A percentile compares a stretch with the other conserved stretches of the same genome.
Evolutionary conservation across 1,140 invertebrate genomes (phyloP).

Genomic region (Stenopsyche tienmushanensis): DNA sequence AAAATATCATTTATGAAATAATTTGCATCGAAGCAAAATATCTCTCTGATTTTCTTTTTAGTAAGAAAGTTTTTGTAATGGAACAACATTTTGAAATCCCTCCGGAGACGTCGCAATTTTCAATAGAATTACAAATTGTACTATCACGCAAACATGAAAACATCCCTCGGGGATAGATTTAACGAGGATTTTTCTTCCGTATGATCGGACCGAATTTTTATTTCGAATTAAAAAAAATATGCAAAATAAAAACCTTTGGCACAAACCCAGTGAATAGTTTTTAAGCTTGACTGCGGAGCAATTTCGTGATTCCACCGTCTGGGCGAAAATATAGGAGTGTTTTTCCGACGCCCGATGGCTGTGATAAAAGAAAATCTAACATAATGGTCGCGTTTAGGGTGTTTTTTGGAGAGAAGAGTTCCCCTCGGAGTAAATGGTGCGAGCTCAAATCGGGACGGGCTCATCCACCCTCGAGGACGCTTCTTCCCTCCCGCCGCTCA

Average conservation of each 20-base stretch:
- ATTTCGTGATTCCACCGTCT: neutral
- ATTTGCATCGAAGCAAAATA: too few relatives aligned
- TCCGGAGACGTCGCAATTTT: too few relatives aligned
- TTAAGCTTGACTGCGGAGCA: neutral
- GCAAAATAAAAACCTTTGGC: neutral
- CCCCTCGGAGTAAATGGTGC: constrained; percentile 7
- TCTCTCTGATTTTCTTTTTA: too few relatives aligned
- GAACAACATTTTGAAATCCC: too few relatives aligned
- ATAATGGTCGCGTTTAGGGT: constrained; percentile 12
- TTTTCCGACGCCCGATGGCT: constrained; percentile 7
- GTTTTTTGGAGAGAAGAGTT: neutral
- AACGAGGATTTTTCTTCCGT: too few relatives aligned
- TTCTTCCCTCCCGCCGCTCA: neutral
- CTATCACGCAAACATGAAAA: too few relatives aligned
- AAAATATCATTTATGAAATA: too few relatives aligned
- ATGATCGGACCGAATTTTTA: too few relatives aligned
- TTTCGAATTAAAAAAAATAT: too few relatives aligned
- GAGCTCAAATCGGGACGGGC: neutral
- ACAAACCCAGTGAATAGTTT: neutral
- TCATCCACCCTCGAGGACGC: neutral
- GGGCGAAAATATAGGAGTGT: neutral
- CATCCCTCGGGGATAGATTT: too few relatives aligned
- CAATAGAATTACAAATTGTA: too few relatives aligned
- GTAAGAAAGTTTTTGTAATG: too few relatives aligned
- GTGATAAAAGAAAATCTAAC: constrained; percentile 11